phyloP scores from a whole-genome alignment of 2,888 invertebrate species.

The Mesoligia furuncula region DNA sequence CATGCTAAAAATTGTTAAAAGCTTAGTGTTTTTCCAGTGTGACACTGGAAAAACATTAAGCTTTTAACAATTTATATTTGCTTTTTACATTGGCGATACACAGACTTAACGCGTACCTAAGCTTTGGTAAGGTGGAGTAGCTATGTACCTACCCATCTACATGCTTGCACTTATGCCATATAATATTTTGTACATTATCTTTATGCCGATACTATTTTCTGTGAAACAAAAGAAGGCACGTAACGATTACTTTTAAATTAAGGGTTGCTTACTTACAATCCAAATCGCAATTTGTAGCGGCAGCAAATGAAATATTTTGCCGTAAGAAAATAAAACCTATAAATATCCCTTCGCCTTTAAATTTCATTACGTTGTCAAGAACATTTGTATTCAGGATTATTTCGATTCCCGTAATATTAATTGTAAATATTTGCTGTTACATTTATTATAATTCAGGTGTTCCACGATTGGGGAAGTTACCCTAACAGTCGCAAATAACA shows the following conservation, averaged over 20 bases:
- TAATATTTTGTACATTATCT: not conserved
- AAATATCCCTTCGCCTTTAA: constrained; percentile 22
- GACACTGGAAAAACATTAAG: constrained; percentile 3
- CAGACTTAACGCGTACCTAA: not conserved
- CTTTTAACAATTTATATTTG: not conserved
- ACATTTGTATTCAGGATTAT: constrained; percentile 19
- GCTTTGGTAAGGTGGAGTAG: not conserved
- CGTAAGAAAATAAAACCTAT: not conserved
- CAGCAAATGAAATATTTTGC: constrained; percentile 33
- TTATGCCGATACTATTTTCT: not conserved
- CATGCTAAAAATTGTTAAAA: too few relatives aligned
- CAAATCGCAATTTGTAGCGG: constrained; percentile 26
- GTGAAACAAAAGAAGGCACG: not conserved
- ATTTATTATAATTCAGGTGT: constrained; percentile 14
- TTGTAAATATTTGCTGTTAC: constrained; percentile 4
- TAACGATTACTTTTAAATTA: constrained; percentile 20
- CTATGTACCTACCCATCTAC: not conserved
- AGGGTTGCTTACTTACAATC: constrained; percentile 17
- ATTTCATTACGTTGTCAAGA: constrained; percentile 39
- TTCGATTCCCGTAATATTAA: constrained; percentile 5
- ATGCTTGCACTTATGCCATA: not conserved
- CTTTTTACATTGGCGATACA: not conserved
- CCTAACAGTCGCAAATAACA: not conserved
- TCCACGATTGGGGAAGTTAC: not conserved
- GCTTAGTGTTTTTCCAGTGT: too few relatives aligned